These are phyloP conservation scores for Harpagus bidentatus DNA, from an alignment of 2,113 vertebrate genomes.

Conservation along the genomic window DNA sequence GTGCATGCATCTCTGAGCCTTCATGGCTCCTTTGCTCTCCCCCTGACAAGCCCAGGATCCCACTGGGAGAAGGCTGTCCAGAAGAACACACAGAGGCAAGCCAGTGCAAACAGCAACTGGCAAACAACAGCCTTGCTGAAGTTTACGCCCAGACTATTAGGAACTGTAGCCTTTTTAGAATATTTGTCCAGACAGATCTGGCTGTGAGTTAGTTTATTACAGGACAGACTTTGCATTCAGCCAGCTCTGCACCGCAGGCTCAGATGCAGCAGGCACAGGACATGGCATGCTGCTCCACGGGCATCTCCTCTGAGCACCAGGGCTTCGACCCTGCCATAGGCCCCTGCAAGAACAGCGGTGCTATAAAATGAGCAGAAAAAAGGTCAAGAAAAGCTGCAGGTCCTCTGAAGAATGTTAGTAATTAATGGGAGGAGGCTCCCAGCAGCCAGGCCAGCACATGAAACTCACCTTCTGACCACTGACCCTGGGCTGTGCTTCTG, in stretches of 20 bases:
- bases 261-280: neutral
- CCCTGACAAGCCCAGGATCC: neutral
- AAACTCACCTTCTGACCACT: neutral
- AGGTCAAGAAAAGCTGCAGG: neutral
- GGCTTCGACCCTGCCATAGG: fast-evolving
- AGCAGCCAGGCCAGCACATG: neutral
- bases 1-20: neutral
- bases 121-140: neutral
- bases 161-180: neutral
- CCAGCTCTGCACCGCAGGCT: neutral
- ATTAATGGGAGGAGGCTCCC: neutral
- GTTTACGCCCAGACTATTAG: neutral
- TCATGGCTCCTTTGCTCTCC: neutral
- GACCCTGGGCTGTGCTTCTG: neutral
- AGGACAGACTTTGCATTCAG: neutral
- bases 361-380: neutral
- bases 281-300: neutral
- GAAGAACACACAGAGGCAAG: neutral
- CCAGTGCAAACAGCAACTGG: neutral
- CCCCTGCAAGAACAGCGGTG: fast-evolving
- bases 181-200: neutral
- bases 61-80: neutral
- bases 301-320: fast-evolving
- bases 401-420: neutral
- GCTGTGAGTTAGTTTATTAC: neutral